A percentile compares a stretch with the other conserved stretches of the same genome.
Conservation (phyloP, 1,140 invertebrate genomes). For the Lordiphosa mommai region DNA sequence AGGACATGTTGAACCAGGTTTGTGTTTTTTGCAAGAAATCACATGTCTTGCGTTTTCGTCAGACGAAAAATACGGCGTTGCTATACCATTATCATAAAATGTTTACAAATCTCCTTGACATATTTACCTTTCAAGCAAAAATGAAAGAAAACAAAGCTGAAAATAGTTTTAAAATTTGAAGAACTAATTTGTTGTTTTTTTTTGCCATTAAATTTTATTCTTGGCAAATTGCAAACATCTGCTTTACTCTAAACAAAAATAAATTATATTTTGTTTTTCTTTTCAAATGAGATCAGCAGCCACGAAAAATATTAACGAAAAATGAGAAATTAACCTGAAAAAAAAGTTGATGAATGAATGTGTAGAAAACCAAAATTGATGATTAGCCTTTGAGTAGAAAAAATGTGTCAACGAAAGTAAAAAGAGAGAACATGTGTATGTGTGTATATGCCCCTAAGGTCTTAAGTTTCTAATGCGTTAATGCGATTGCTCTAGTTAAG, state of each 20-base stretch:
- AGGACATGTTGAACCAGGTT: too few species aligned
- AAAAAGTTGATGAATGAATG: constrained; percentile 18
- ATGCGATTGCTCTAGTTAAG: constrained; percentile 37
- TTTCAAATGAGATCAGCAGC: constrained; percentile 57
- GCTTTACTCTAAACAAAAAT: constrained; percentile 52
- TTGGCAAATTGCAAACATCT: constrained; percentile 56
- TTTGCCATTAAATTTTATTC: constrained; percentile 19
- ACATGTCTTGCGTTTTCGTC: too few species aligned
- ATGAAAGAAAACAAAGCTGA: constrained; percentile 14
- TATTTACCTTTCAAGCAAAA: constrained; percentile 46
- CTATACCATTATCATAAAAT: constrained; percentile 2
- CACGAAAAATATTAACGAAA: constrained; percentile 25
- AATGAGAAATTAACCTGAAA: constrained; percentile 22
- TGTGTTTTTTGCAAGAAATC: too few species aligned
- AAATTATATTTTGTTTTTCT: constrained; percentile 25
- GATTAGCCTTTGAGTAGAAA: constrained; percentile 35
- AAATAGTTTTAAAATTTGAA: constrained; percentile 33
- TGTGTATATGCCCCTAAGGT: constrained; percentile 5
- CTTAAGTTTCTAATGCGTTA: constrained; percentile 34
- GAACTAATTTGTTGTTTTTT: constrained; percentile 11
- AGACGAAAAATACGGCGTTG: too few species aligned
- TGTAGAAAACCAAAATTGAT: constrained; percentile 25
- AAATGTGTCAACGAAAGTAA: constrained; percentile 74
- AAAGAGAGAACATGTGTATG: constrained; percentile 14
- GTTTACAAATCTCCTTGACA: constrained; percentile 63